A percentile compares a stretch with the other conserved stretches of the same genome.
Evolutionary conservation across 2,888 invertebrate genomes (phyloP).

Genomic region (Calameuta filiformis): DNA sequence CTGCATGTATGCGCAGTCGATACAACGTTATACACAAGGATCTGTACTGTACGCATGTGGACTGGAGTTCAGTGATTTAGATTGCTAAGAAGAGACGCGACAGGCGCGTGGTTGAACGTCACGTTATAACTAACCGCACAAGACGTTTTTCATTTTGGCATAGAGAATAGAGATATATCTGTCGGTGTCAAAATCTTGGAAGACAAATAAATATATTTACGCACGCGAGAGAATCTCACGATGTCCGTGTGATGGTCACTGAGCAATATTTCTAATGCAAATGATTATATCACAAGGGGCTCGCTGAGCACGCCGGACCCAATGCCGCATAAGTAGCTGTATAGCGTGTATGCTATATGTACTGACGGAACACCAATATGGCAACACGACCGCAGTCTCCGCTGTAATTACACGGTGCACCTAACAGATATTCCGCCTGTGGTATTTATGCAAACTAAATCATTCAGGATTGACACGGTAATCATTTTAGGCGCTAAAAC

Average conservation of each 20-base stretch:
- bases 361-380: constrained; percentile 31
- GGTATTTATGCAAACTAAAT: constrained; percentile 52
- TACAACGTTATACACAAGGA: background rate
- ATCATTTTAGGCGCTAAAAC: constrained; percentile 3
- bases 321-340: background rate
- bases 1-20: background rate
- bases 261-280: background rate
- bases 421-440: constrained; percentile 43
- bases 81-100: background rate
- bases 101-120: background rate
- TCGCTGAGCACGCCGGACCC: background rate
- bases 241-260: background rate
- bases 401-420: constrained; percentile 42
- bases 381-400: constrained; percentile 41
- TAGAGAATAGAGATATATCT: background rate
- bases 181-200: background rate
- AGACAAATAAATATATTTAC: background rate
- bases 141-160: background rate
- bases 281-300: background rate
- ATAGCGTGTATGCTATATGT: background rate
- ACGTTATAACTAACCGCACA: background rate
- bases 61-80: background rate
- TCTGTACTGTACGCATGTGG: background rate
- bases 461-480: constrained; percentile 30
- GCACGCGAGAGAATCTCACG: background rate